These are phyloP conservation scores for Caprella mutica DNA, from an alignment of 2,888 invertebrate species.

Conservation along the genomic window DNA sequence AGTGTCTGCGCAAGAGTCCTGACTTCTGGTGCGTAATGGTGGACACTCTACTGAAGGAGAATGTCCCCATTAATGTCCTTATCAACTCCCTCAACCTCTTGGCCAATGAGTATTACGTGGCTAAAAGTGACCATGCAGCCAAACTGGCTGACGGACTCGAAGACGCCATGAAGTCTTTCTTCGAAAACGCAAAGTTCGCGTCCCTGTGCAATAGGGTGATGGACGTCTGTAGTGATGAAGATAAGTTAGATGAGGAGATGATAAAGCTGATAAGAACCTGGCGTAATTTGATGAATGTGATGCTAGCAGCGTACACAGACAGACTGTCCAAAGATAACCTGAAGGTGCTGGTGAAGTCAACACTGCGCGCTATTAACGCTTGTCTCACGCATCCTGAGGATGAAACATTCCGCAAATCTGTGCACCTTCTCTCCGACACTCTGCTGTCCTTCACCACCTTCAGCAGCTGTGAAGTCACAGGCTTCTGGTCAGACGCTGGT, in stretches of 20 bases:
- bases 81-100: background rate
- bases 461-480: background rate
- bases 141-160: background rate
- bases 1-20: constrained; percentile 15
- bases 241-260: background rate
- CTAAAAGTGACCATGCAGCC: background rate
- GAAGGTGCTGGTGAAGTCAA: background rate
- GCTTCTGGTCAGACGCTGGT: constrained; percentile 13
- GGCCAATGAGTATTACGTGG: background rate
- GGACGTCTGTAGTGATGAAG: background rate
- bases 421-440: constrained; percentile 3
- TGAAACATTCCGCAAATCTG: background rate
- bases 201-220: background rate
- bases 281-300: background rate
- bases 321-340: background rate
- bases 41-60: too few species aligned
- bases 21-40: constrained; percentile 19
- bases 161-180: background rate
- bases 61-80: too few species aligned
- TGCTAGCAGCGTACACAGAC: background rate
- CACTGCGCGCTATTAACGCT: background rate
- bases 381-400: background rate
- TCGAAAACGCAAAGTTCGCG: background rate
- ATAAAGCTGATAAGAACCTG: background rate
- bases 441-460: constrained; percentile 1